Evolutionary conservation across 2,797 vertebrate species (phyloP).

Genomic region (Tragopan temminckii): DNA sequence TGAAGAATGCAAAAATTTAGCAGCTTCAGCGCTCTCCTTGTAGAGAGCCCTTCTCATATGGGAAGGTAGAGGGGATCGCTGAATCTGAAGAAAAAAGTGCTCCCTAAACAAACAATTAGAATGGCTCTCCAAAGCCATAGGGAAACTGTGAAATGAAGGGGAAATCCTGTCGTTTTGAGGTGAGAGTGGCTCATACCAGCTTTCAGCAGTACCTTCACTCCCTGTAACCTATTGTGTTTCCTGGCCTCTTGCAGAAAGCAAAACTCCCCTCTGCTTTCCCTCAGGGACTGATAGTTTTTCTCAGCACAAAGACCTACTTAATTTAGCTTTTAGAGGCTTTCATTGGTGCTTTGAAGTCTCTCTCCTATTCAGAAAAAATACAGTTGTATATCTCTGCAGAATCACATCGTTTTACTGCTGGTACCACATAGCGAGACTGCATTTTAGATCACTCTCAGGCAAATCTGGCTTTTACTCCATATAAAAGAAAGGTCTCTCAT

Average conservation of each 20-base stretch:
- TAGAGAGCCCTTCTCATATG: neutral
- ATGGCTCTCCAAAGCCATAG: neutral
- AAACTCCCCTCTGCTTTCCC: neutral
- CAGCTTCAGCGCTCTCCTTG: neutral
- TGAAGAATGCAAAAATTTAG: neutral
- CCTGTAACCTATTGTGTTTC: neutral
- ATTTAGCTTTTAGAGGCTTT: neutral
- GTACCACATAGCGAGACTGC: neutral
- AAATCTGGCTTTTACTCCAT: constrained; percentile 13
- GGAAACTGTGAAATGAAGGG: neutral
- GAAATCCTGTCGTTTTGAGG: neutral
- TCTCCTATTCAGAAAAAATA: neutral
- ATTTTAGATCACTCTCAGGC: constrained; percentile 1
- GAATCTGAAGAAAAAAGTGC: neutral
- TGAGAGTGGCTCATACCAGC: neutral
- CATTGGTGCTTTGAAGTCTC: neutral
- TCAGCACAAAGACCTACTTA: constrained; percentile 11
- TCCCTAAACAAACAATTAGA: neutral
- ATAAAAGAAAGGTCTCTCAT: neutral
- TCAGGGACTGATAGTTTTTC: neutral
- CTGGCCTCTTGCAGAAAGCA: neutral
- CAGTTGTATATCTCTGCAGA: neutral
- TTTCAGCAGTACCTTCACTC: neutral
- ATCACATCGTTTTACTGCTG: neutral
- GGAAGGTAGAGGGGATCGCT: neutral